Percentiles rank a stretch among this genome's conserved stretches.
These are phyloP conservation scores for Serrognathus titanus DNA, from an alignment of 2,888 invertebrate genomes.

Conservation along the genomic window DNA sequence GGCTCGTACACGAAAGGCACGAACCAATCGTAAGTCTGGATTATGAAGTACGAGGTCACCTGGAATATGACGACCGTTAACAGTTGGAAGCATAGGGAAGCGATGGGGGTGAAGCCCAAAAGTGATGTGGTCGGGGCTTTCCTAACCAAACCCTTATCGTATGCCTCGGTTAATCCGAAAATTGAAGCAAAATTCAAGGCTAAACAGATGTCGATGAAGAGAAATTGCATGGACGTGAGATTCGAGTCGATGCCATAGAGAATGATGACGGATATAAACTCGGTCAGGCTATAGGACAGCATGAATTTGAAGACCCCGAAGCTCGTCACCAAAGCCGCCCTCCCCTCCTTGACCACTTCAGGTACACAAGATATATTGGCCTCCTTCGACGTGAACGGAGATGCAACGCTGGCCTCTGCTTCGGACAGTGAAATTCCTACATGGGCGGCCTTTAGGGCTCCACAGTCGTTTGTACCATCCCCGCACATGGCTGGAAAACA, in stretches of 20 bases:
- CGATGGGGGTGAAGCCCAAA: conserved; percentile 51
- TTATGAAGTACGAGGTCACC: conserved; percentile 48
- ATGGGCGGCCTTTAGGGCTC: conserved; percentile 88
- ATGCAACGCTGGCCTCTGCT: conserved; percentile 89
- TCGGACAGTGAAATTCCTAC: conserved; percentile 89
- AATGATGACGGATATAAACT: conserved; percentile 86
- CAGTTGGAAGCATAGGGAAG: conserved; percentile 56
- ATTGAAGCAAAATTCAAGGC: conserved; percentile 61
- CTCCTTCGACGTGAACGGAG: conserved; percentile 86
- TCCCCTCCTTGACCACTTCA: conserved; percentile 77
- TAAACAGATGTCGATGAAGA: conserved; percentile 64
- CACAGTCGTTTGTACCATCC: conserved; percentile 97
- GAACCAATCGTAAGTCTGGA: conserved; percentile 57
- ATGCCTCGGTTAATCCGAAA: conserved; percentile 61
- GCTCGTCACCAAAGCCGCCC: conserved; percentile 93
- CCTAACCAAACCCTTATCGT: conserved; percentile 47
- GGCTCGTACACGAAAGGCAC: conserved; percentile 47
- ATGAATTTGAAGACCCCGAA: conserved; percentile 98
- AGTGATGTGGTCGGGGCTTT: conserved; percentile 56
- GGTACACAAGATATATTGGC: conserved; percentile 84
- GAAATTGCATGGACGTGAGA: conserved; percentile 61
- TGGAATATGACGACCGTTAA: conserved; percentile 52
- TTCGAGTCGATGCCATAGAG: conserved; percentile 69
- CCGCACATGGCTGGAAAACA: conserved; percentile 81
- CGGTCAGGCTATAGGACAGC: conserved; percentile 91